phyloP scores from a whole-genome alignment of 2,888 invertebrate genomes.

The Dascillus cervinus region DNA sequence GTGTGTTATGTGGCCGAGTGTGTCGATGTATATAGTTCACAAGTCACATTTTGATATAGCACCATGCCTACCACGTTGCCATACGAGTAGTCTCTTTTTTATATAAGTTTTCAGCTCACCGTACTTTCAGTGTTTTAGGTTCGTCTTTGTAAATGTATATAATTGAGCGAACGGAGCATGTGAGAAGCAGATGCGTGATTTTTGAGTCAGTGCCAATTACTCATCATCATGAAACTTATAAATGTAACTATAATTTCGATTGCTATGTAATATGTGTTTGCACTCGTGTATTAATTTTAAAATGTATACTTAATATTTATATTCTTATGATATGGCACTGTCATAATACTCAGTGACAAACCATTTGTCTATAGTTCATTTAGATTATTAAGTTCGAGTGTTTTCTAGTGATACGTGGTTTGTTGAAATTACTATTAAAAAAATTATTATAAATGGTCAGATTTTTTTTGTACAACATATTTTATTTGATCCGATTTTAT shows the following conservation, averaged over 20 bases:
- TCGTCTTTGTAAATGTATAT: too few relatives aligned
- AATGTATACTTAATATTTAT: constrained; percentile 33
- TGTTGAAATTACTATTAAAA: constrained; percentile 16
- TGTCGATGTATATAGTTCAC: constrained; percentile 12
- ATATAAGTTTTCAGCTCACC: constrained; percentile 27
- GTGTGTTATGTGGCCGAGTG: constrained; percentile 23
- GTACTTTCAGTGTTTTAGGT: constrained; percentile 35
- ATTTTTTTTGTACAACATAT: constrained; percentile 14
- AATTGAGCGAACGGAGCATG: constrained; percentile 22
- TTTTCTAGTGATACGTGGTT: constrained; percentile 34
- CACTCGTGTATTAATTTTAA: constrained; percentile 40
- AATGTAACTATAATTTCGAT: constrained; percentile 42
- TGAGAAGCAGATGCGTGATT: constrained; percentile 11
- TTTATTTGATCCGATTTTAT: constrained; percentile 23
- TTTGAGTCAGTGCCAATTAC: constrained; percentile 45
- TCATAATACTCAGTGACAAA: constrained; percentile 28
- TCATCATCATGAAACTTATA: constrained; percentile 27
- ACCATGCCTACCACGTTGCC: constrained; percentile 25
- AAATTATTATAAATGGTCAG: constrained; percentile 17
- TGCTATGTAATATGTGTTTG: constrained; percentile 47
- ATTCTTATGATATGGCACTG: constrained; percentile 36
- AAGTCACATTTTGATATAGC: constrained; percentile 33
- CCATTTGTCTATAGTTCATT: constrained; percentile 31
- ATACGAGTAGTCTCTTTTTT: constrained; percentile 16
- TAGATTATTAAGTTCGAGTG: constrained; percentile 33